phyloP scores from a whole-genome alignment of 2,113 vertebrate genomes.

The Rostratula benghalensis region DNA sequence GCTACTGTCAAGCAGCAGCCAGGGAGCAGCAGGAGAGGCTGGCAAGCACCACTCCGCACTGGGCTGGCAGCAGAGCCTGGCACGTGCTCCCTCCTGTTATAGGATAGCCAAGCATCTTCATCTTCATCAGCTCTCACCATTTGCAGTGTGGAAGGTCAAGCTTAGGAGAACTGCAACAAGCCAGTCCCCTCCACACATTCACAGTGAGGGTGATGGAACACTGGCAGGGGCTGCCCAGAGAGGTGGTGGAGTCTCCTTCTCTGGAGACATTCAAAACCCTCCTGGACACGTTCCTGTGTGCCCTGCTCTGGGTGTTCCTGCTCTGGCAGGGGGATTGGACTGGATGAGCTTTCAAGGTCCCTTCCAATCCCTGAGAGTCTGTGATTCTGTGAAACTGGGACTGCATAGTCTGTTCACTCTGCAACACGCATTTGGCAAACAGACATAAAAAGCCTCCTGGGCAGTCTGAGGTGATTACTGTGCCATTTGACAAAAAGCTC shows the following conservation, averaged over 20 bases:
- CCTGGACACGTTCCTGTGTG: too few relatives aligned
- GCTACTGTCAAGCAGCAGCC: rapidly evolving
- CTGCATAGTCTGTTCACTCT: neutral
- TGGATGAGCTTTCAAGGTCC: too few relatives aligned
- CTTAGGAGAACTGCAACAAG: neutral
- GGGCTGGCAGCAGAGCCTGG: neutral
- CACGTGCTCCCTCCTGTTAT: rapidly evolving
- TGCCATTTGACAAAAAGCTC: neutral
- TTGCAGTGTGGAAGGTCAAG: neutral
- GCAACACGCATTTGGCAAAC: neutral
- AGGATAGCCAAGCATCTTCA: neutral
- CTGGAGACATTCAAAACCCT: too few relatives aligned
- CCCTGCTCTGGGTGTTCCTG: too few relatives aligned
- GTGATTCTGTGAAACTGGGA: too few relatives aligned
- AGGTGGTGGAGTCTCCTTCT: too few relatives aligned
- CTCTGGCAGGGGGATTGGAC: too few relatives aligned
- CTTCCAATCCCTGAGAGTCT: too few relatives aligned
- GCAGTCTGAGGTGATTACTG: neutral
- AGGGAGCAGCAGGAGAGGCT: neutral
- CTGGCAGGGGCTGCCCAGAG: too few relatives aligned
- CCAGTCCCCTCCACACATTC: neutral
- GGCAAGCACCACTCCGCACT: rapidly evolving
- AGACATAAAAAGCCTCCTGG: neutral
- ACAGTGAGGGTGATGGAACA: too few relatives aligned
- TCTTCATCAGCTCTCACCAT: neutral